Percentiles rank a stretch among this genome's conserved stretches.
phyloP scores from a whole-genome alignment of 2,888 invertebrate species.

The Orthosia incerta region DNA sequence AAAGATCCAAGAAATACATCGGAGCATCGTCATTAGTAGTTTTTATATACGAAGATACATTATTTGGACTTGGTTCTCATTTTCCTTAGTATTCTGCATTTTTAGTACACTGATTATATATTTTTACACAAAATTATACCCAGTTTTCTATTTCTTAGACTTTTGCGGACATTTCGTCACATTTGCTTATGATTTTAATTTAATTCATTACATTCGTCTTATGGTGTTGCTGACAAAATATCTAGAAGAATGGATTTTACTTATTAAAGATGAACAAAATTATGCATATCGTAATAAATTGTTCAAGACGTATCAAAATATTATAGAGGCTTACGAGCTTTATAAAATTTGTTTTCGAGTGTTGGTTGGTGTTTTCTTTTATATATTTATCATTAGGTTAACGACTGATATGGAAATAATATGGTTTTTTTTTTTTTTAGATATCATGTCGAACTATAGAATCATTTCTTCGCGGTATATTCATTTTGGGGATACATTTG shows the following conservation, averaged over 20 bases:
- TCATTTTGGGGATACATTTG: too few relatives aligned
- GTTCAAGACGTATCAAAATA: not conserved
- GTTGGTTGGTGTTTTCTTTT: not conserved
- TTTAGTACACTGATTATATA: fast-evolving
- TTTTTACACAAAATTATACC: too few relatives aligned
- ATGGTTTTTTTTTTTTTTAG: too few relatives aligned
- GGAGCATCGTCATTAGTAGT: not conserved
- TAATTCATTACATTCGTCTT: constrained; percentile 1
- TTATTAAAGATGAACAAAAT: not conserved
- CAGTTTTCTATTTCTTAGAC: not conserved
- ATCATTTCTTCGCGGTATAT: too few relatives aligned
- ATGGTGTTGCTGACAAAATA: constrained; percentile 1
- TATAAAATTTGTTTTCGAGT: not conserved
- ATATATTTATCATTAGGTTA: not conserved
- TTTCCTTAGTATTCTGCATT: too few relatives aligned
- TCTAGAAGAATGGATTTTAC: constrained; percentile 3
- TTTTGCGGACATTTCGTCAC: fast-evolving
- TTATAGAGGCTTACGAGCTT: constrained; percentile 2
- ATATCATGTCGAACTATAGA: too few relatives aligned
- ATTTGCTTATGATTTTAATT: constrained; percentile 6
- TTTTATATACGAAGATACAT: not conserved
- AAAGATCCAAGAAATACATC: constrained; percentile 27
- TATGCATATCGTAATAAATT: not conserved
- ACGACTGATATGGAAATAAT: too few relatives aligned
- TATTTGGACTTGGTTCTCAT: constrained; percentile 21